Evolutionary conservation across 2,797 vertebrate genomes (phyloP), one percentile per base, ranked within the genome.

Genomic region (Champsocephalus gunnari): DNA sequence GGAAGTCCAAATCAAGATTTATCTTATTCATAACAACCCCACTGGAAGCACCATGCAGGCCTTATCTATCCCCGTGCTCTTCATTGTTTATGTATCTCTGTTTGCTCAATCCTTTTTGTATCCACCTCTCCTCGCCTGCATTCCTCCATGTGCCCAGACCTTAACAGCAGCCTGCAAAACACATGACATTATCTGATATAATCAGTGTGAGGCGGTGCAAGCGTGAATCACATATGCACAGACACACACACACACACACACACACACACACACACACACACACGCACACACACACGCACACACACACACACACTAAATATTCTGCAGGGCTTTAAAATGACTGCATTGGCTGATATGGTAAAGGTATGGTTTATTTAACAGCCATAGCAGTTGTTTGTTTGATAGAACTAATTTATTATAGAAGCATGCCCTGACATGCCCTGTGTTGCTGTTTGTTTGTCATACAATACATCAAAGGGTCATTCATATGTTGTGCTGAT

Each of bases 111-210:
- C 47, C 44, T 48, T 48, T 59, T 63, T 65, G 17, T 24, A 28
- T 53, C 43, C 1, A 0, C 34, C 9, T 47, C 54, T 50, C 66
- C 45, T 28, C 8, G 28, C 61, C 12, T 61, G 61, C 32, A 41
- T 43, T 62, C 28, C 69, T 64, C 44, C 53, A 66, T 32, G 60
- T 60, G 72, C 67, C 47, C 64, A 63, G 49, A 77, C 67, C 19
- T 68, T 41, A 64, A 69, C 48, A 63, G 63, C 75, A 59, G 44
- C 47, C 66, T 72, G 59, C 57, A 61, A 71, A 49, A 66, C 66
- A 50, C 73, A 75, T 80, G 81, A 69, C 68, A 78, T 76, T 68
- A 72, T 74, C 57, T 24, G 53, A 73, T 79, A 45, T 66, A 75
- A 84, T 66, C 73, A 54, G 57, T 58, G 43, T 53, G 34, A 50